Evolutionary conservation across 2,888 invertebrate species (phyloP).

Genomic region (Cotesia congregata): DNA sequence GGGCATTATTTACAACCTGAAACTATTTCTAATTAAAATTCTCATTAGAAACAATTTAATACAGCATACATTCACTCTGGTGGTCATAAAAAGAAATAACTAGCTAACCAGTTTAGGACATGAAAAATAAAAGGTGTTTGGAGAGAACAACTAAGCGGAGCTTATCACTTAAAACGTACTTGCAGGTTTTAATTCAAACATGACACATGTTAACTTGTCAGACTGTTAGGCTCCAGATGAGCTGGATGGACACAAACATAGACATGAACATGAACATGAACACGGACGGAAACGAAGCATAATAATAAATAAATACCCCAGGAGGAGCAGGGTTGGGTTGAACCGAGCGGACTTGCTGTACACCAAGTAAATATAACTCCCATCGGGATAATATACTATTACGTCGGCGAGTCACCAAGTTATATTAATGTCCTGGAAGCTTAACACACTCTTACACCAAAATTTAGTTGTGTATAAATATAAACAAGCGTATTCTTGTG

Average conservation of each 20-base stretch:
- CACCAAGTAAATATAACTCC: constrained; percentile 13
- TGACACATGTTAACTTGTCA: neutral
- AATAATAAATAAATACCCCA: too few relatives aligned
- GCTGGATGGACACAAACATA: neutral
- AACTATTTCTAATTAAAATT: neutral
- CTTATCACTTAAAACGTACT: neutral
- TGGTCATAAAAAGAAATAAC: neutral
- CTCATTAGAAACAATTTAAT: neutral
- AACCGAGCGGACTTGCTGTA: neutral
- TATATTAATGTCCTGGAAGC: constrained; percentile 20
- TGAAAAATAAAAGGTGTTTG: neutral
- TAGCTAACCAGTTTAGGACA: neutral
- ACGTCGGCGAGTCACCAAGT: constrained; percentile 26
- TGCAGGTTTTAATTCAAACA: neutral
- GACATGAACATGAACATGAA: neutral
- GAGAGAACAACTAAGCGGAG: neutral
- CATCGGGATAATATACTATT: constrained; percentile 13
- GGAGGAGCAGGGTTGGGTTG: neutral
- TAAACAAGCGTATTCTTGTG: neutral
- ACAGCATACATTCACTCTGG: neutral
- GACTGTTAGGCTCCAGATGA: neutral
- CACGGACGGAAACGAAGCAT: neutral
- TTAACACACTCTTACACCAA: neutral
- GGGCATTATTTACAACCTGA: neutral
- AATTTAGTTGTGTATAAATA: neutral